These are phyloP conservation scores for Podarcis raffonei DNA, from an alignment of 2,113 vertebrate genomes.

Conservation along the genomic window DNA sequence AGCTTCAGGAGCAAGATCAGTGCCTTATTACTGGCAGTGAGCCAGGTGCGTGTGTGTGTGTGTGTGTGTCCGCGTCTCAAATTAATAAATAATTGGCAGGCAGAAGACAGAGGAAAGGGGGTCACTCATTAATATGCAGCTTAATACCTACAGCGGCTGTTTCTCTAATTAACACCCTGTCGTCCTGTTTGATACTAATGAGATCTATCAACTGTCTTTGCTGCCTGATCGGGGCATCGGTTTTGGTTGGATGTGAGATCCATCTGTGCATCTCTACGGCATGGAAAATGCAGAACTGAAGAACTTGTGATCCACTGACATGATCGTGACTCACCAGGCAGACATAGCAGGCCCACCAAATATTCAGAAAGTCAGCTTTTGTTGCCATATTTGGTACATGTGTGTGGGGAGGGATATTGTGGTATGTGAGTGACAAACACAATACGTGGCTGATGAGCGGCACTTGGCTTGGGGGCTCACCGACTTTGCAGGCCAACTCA, in stretches of 20 bases:
- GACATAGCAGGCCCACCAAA: neutral
- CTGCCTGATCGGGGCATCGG: neutral
- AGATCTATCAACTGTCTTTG: neutral
- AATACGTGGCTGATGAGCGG: neutral
- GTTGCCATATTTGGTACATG: neutral
- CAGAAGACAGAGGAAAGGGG: slow-evolving; percentile 68
- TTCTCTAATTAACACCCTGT: slow-evolving; percentile 61
- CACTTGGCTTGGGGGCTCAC: neutral
- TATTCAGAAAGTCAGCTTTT: neutral
- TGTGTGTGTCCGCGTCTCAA: neutral
- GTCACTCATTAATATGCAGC: slow-evolving; percentile 53
- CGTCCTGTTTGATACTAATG: slow-evolving; percentile 52
- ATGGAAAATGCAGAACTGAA: neutral
- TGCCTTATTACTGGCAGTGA: slow-evolving; percentile 54
- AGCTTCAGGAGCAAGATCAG: neutral
- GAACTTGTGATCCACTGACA: neutral
- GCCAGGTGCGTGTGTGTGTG: neutral
- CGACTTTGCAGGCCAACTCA: neutral
- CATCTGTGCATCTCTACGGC: neutral
- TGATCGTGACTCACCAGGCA: neutral
- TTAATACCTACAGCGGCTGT: slow-evolving; percentile 17
- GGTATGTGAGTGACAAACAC: neutral
- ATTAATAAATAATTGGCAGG: slow-evolving; percentile 75
- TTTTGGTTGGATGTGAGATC: neutral
- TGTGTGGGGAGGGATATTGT: neutral